Base-by-base conservation (phyloP, 1,140 invertebrate species). In the Orius insidiosus region DNA sequence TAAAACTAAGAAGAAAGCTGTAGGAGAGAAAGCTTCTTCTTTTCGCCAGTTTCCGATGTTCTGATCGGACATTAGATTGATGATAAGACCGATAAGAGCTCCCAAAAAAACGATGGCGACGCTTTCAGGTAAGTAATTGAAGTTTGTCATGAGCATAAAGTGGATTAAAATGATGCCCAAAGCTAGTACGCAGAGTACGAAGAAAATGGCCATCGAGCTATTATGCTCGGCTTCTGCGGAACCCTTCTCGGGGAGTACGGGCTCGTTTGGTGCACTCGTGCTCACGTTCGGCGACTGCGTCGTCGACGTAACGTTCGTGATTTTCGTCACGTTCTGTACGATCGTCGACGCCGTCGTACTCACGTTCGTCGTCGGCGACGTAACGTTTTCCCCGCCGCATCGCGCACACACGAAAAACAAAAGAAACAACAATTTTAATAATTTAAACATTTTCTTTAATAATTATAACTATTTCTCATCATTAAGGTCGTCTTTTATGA, bases 31-130 rank as follows among this genome's bases (percentile, higher is more conserved):
- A 0, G 90, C 85, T 67, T 97, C 93, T 64, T 96, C 90, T 65
- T 90, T 92, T 58, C 81, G 76, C 87, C 87, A 93, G 62, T 93
- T 89, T 33, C 83, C 83, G 55, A 89, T 80, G 60, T 92, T 85
- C 56, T 84, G 76, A 49, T 88, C 77, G 1, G 85, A 89, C 69
- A 94, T 78, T 4, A 96, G 63, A 60, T 93, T 93, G 45, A 96
- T 75, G 19, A 90, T 72, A 50, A 95, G 69, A 5, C 92, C 92
- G 58, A 96, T 92, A 0, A 90, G 66, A 34, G 83, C 89, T 48
- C 93, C 92, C 10, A 98, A 66, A 58, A 96, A 85, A 11, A 98
- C 88, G 53, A 97, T 88, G n/a, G 94, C 90, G 44, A 98, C 81
- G 63, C 87, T 93, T 63, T 98, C 94, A 1, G 94, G 94, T 11